Conservation (phyloP, 2,888 invertebrate species). For the Nemotelus nigrinus region DNA sequence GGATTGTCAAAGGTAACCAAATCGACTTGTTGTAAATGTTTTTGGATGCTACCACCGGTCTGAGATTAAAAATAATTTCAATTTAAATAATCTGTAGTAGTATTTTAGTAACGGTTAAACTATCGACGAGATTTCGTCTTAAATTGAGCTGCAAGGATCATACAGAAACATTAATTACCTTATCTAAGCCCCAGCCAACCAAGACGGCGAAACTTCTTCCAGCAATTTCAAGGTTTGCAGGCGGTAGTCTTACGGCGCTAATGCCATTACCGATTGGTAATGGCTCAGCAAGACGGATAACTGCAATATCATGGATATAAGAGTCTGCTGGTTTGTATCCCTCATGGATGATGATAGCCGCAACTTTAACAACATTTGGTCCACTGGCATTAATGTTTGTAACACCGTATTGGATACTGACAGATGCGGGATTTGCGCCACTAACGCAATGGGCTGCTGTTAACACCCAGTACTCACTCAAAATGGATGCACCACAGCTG, state of each 20-base stretch:
- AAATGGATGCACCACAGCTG: conserved; percentile 58
- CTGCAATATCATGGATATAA: conserved; percentile 64
- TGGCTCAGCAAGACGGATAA: conserved; percentile 59
- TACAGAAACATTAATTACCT: conserved; percentile 51
- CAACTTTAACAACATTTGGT: conserved; percentile 56
- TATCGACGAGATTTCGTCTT: no score
- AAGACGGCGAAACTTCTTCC: conserved; percentile 56
- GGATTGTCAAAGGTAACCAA: conserved; percentile 61
- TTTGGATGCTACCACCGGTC: conserved; percentile 57
- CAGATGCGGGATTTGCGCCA: conserved; percentile 33
- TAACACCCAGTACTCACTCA: conserved; percentile 55
- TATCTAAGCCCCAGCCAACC: conserved; percentile 61
- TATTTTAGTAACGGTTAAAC: no score
- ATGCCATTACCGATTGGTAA: conserved; percentile 55
- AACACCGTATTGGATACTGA: conserved; percentile 58
- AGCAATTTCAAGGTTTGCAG: conserved; percentile 45
- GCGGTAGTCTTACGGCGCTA: conserved; percentile 58
- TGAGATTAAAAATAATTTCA: neutral
- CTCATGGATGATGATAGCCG: conserved; percentile 60
- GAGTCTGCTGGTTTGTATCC: conserved; percentile 54
- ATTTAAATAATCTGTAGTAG: neutral
- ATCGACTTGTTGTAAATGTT: conserved; percentile 62
- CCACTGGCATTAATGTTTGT: conserved; percentile 53
- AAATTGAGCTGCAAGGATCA: no score
- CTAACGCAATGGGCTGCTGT: conserved; percentile 60